phyloP scores from a whole-genome alignment of 1,140 invertebrate species.

The Brachionus manjavacas region DNA sequence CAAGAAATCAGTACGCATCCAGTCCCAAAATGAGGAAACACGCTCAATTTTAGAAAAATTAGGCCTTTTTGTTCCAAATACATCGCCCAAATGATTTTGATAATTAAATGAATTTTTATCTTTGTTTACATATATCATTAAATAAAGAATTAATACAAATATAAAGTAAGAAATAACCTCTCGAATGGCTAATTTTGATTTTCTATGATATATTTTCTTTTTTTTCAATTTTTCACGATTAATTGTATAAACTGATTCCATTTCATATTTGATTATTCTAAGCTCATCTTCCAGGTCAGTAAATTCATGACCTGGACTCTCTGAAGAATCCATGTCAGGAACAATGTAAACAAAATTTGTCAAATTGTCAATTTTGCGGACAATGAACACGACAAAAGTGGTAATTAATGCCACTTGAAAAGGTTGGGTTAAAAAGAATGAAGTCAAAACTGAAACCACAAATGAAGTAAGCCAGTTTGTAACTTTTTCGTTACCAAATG shows the following conservation, averaged over 20 bases:
- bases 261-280: not conserved
- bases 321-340: not conserved
- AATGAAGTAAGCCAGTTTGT: slow-evolving; percentile 62
- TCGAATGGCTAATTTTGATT: slow-evolving; percentile 58
- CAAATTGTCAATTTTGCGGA: not conserved
- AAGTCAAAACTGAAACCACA: slow-evolving; percentile 61
- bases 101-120: slow-evolving; percentile 54
- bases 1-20: not conserved
- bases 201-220: slow-evolving; percentile 55
- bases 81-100: slow-evolving; percentile 56
- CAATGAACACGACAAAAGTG: slow-evolving; percentile 54
- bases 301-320: not conserved
- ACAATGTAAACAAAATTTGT: not conserved
- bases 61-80: slow-evolving; percentile 52
- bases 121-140: slow-evolving; percentile 58
- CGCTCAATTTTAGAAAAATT: not conserved
- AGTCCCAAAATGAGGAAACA: not conserved
- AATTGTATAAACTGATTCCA: not conserved
- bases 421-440: slow-evolving; percentile 62
- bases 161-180: slow-evolving; percentile 59
- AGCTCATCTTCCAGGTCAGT: not conserved
- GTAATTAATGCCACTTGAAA: slow-evolving; percentile 60
- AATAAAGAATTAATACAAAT: slow-evolving; percentile 59
- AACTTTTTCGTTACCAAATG: slow-evolving; percentile 61
- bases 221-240: slow-evolving; percentile 48